Evolutionary conservation across 2,113 vertebrate genomes (phyloP), one percentile per base, ranked within the genome.

Genomic region (Smithornis capensis): DNA sequence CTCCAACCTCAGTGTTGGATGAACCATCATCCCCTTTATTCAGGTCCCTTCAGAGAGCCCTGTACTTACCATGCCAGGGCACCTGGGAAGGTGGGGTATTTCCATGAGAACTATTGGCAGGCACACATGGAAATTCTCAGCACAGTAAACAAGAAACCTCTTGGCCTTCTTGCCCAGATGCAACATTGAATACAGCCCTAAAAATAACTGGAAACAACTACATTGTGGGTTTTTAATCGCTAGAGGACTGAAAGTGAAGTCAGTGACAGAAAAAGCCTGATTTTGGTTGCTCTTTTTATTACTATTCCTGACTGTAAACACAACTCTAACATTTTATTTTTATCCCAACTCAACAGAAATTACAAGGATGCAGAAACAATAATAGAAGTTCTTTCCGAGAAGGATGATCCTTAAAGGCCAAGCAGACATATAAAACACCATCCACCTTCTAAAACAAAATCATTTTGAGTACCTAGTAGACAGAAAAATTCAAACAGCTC

Each of bases 281-380:
- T 80, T 80, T 45, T 80, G 63, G n/a, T 47, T 69, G 53, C 19
- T 89, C 18, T 42, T 80, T 86, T 89, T 89, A 47, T 80, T 92
- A 63, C 12, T 40, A 45, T 16, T 89, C 71, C 49, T 50, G 29
- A 64, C 40, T 28, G 56, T 11, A 76, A 80, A 68, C 59, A 56
- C 2, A 4, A 80, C 42, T 76, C 44, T 53, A 86, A 18, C 17
- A 50, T 24, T 82, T 78, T 42, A 47, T 69, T 77, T 90, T 91
- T 87, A 89, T 31, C 53, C 6, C 38, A 88, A 50, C 6, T 49
- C 35, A 76, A 73, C 19, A 64, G 59, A 80, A 88, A 87, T 16
- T 12, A 0, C 55, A 86, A 63, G n/a, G 55, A 31, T 33, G 79
- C 25, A 47, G 47, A 17, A 62, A 23, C 59, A 86, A 52, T 65